A percentile compares a stretch with the other conserved stretches of the same genome.
Conservation (phyloP, 1,140 invertebrate species). For the Tigriopus japonicus region DNA sequence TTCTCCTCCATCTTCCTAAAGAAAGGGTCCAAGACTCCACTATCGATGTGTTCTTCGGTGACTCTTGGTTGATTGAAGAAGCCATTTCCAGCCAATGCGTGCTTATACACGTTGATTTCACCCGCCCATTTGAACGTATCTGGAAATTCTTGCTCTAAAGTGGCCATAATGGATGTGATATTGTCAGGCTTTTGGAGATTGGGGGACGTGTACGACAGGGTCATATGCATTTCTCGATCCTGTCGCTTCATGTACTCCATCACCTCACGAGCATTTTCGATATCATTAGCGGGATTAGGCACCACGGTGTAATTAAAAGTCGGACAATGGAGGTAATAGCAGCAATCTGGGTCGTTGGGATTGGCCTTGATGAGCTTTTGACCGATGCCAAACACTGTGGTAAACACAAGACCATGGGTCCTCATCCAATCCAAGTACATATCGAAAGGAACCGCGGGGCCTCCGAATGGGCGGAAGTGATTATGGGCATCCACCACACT, state of each 20-base stretch:
- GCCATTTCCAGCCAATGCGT: not conserved
- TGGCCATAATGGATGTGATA: not conserved
- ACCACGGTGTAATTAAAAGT: slow-evolving; percentile 4
- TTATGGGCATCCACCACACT: no score
- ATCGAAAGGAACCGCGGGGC: not conserved
- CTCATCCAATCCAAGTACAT: slow-evolving; percentile 1
- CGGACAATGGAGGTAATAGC: slow-evolving; percentile 5
- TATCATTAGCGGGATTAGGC: not conserved
- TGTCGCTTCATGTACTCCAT: not conserved
- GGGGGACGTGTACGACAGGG: not conserved
- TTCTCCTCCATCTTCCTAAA: not conserved
- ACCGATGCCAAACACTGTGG: slow-evolving; percentile 2
- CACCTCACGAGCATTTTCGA: not conserved
- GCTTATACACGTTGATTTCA: slow-evolving; percentile 4
- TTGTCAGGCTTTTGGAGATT: not conserved
- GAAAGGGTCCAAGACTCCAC: not conserved
- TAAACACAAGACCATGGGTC: not conserved
- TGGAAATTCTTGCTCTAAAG: not conserved
- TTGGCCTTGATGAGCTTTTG: not conserved
- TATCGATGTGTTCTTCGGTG: not conserved
- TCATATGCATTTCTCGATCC: not conserved
- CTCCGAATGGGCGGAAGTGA: not conserved
- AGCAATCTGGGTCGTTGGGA: not conserved
- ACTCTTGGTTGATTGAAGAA: not conserved
- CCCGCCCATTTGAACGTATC: not conserved